Conservation (phyloP, 2,888 invertebrate genomes). For the Palloptera scutellata region DNA sequence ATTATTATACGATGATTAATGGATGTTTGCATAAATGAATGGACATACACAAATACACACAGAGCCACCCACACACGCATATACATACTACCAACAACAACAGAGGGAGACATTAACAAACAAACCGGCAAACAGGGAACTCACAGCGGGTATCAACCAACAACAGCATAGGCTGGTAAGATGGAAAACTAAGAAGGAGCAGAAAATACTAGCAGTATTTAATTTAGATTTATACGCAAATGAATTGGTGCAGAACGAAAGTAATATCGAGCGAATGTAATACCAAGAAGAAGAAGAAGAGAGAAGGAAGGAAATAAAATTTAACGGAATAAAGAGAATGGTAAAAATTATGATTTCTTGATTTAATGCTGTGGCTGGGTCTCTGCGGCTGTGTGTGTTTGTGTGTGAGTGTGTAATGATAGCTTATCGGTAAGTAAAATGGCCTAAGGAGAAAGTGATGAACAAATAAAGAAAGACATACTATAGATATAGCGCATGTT, state of each 20-base stretch:
- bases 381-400: background rate
- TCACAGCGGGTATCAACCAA: background rate
- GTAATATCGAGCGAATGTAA: background rate
- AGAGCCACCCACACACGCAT: conserved; percentile 8
- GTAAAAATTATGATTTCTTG: conserved; percentile 26
- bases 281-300: background rate
- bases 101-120: conserved; percentile 7
- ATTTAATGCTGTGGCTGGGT: conserved; percentile 10
- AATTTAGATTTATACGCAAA: conserved; percentile 56
- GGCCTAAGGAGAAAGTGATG: background rate
- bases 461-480: background rate
- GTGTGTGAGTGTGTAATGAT: conserved; percentile 12
- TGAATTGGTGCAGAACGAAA: conserved; percentile 10
- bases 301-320: background rate
- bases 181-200: conserved; percentile 10
- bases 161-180: background rate
- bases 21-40: conserved; percentile 52
- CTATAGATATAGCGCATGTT: background rate
- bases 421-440: conserved; percentile 22
- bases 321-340: background rate
- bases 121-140: background rate
- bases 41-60: conserved; percentile 27
- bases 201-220: conserved; percentile 44
- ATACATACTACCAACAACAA: background rate
- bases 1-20: conserved; percentile 60